Conservation (phyloP, 2,888 invertebrate species). For the Phengaris arion region DNA sequence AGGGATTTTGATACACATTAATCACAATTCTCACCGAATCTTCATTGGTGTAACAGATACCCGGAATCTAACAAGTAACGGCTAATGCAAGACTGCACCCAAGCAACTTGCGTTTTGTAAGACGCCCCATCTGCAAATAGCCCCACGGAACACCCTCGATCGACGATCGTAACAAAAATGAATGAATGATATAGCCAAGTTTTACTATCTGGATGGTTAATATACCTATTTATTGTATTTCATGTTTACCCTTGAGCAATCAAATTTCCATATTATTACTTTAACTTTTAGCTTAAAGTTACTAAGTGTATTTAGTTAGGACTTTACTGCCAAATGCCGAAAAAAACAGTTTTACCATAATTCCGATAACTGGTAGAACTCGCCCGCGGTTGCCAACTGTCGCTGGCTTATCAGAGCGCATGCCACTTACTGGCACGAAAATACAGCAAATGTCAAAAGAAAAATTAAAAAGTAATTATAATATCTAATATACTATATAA, state of each 20-base stretch:
- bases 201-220: background rate
- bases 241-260: no score
- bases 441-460: background rate
- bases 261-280: background rate
- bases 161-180: background rate
- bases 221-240: no score
- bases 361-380: background rate
- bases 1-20: no score
- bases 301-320: background rate
- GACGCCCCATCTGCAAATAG: conserved; percentile 35
- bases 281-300: background rate
- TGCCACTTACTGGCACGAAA: background rate
- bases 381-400: background rate
- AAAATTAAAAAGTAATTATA: background rate
- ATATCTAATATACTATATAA: no score
- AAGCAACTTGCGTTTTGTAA: conserved; percentile 37
- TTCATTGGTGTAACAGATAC: conserved; percentile 37
- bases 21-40: background rate
- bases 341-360: background rate
- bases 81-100: conserved; percentile 35
- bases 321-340: background rate
- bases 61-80: conserved; percentile 18
- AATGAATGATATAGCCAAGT: background rate
- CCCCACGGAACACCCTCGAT: background rate
- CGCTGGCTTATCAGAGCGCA: background rate